Evolutionary conservation across 2,797 vertebrate species (phyloP), one percentile per base, ranked within the genome.

Genomic region (Scarus forsteni): DNA sequence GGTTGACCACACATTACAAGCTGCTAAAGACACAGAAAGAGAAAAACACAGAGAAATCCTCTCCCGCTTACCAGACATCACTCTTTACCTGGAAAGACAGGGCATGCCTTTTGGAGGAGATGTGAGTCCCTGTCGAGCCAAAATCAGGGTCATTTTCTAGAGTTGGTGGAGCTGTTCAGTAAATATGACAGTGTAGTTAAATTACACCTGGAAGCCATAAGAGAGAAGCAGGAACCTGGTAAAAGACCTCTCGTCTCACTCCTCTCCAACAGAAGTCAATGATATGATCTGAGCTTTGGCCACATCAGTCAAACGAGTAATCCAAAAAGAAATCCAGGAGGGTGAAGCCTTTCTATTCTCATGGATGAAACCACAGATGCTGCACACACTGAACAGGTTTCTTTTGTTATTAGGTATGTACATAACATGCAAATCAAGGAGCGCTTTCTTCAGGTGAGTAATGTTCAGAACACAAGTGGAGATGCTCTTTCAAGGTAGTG

Each of bases 141-240:
- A 74, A 77, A 77, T 79, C 40, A n/a, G 63, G 69, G 79, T 1
- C 57, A 68, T 68, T 75, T 58, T 16, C 8, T 39, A 39, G 52
- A 74, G 15, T 52, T 56, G 16, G 64, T 76, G 13, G 52, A 73
- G 58, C 34, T 82, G 62, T 77, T 79, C 10, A 75, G 71, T 50
- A 60, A 67, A 14, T 76, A 81, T 46, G 15, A 46, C 44, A 44
- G 43, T 44, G 43, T 44, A 44, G 14, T 54, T 44, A 44, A 44
- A 59, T 63, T n/a, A n/a, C n/a, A n/a, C n/a, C n/a, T n/a, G n/a
- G n/a, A n/a, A n/a, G n/a, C n/a, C n/a, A n/a, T n/a, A 53, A 63
- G 68, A 54, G n/a, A 61, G 39, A 48, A 56, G 39, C 65, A 45
- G 52, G 52, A 46, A 62, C 6, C 35, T 36, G 8, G 15, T 10